Conservation (phyloP, 2,888 invertebrate genomes). For the Caenorhabditis plicata region DNA sequence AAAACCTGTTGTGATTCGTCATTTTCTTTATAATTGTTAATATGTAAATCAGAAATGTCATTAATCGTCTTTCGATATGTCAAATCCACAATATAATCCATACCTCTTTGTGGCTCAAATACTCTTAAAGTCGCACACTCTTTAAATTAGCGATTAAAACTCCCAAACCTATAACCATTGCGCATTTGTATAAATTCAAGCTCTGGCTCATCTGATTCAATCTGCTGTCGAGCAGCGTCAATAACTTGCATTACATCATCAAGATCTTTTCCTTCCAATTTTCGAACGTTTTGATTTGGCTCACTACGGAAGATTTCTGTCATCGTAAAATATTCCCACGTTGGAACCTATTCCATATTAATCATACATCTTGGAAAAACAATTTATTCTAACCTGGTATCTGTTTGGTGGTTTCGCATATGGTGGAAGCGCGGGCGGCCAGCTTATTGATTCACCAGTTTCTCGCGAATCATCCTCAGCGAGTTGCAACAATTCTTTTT, state of each 20-base stretch:
- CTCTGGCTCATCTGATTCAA: slow-evolving; percentile 37
- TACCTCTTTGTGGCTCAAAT: slow-evolving; percentile 81
- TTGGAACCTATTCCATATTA: slow-evolving; percentile 76
- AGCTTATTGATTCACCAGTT: slow-evolving; percentile 70
- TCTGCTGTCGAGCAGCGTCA: slow-evolving; percentile 29
- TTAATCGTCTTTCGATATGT: slow-evolving; percentile 42
- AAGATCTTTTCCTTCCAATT: slow-evolving; percentile 68
- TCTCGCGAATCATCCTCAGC: slow-evolving; percentile 64
- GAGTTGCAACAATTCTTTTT: slow-evolving; percentile 68
- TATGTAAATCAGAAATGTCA: slow-evolving; percentile 2
- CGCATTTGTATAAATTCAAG: slow-evolving; percentile 57
- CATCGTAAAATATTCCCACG: slow-evolving; percentile 83
- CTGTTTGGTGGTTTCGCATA: slow-evolving; percentile 75
- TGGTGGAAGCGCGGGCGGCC: slow-evolving; percentile 78
- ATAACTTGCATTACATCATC: slow-evolving; percentile 74
- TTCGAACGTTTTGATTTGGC: slow-evolving; percentile 76
- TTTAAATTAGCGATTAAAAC: background rate
- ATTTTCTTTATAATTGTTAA: slow-evolving; percentile 10
- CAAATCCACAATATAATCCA: slow-evolving; percentile 80
- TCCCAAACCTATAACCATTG: slow-evolving; percentile 50
- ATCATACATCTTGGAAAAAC: no score
- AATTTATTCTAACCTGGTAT: slow-evolving; percentile 46
- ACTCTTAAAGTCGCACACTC: slow-evolving; percentile 60
- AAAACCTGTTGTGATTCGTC: slow-evolving; percentile 12
- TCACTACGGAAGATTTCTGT: slow-evolving; percentile 81